Evolutionary conservation across 2,888 invertebrate genomes (phyloP).

Genomic region (Protodeltote pygarga): DNA sequence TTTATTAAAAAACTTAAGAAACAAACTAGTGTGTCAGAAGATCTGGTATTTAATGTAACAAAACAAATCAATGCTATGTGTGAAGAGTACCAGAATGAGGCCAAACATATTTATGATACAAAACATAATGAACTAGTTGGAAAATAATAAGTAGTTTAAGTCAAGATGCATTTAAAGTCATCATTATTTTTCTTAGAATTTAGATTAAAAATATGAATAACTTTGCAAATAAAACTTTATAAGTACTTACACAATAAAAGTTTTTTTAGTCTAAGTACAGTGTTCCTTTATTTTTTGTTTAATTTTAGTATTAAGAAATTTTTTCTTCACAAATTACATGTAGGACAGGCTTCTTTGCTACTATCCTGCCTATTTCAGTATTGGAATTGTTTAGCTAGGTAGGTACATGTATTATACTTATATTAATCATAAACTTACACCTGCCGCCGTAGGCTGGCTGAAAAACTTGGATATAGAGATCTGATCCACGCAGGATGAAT

Average conservation of each 20-base stretch:
- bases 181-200: not conserved
- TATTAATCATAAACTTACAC: too few relatives aligned
- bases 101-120: conserved; percentile 79
- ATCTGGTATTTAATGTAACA: conserved; percentile 89
- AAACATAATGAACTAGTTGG: conserved; percentile 93
- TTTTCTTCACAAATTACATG: too few relatives aligned
- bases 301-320: too few relatives aligned
- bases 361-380: too few relatives aligned
- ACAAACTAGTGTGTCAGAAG: conserved; percentile 90
- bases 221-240: not conserved
- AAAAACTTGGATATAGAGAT: too few relatives aligned
- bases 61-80: conserved; percentile 90
- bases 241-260: not conserved
- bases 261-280: not conserved
- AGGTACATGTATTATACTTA: too few relatives aligned
- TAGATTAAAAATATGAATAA: not conserved
- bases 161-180: conserved; percentile 3
- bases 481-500: too few relatives aligned
- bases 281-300: too few relatives aligned
- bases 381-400: too few relatives aligned
- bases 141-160: conserved; percentile 65
- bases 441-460: too few relatives aligned
- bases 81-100: conserved; percentile 87
- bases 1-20: conserved; percentile 90
- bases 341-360: too few relatives aligned